Evolutionary conservation across 2,113 vertebrate species (phyloP), one percentile per base, ranked within the genome.

Genomic region (Misgurnus mizolepis): DNA sequence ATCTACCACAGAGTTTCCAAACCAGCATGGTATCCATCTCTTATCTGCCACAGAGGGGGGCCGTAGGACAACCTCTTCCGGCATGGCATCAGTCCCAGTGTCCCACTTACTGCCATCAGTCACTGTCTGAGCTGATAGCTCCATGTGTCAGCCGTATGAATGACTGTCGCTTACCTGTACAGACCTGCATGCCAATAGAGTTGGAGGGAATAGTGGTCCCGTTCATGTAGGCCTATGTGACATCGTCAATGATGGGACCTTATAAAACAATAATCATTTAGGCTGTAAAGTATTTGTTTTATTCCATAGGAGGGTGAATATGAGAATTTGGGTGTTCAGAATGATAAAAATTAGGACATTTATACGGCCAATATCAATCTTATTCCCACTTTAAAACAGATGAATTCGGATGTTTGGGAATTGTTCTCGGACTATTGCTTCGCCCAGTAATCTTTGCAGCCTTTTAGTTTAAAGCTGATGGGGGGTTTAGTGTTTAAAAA

Each of bases 141-240:
- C 80, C 73, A 77, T 85, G 84, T 84, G 84, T 91, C 89, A 86
- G 82, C 82, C 70, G 79, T 85, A 89, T 91, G 91, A 91, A 89
- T 91, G 90, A 90, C 83, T 89, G 82, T 83, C 83, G 18, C 86
- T 82, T 89, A 92, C 90, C 88, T 77, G 82, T 62, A 45, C 87
- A 84, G 66, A 79, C 67, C 85, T 89, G 90, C 87, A 89, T 92
- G 88, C 88, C 89, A 89, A 91, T 88, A 71, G 76, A 84, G 80
- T 82, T 83, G 79, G 67, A 80, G 82, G 82, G 85, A 85, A 84
- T 84, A 86, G 86, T 77, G 73, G 82, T 80, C 80, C 22, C 79
- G 66, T 50, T 67, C 39, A 14, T 69, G n/a, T 65, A 34, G 27
- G 27, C 27, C 27, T 34, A n/a, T 67, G 60, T 75, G 56, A 67